Evolutionary conservation across 1,140 invertebrate species (phyloP).

Genomic region (Kradibia gibbosae): DNA sequence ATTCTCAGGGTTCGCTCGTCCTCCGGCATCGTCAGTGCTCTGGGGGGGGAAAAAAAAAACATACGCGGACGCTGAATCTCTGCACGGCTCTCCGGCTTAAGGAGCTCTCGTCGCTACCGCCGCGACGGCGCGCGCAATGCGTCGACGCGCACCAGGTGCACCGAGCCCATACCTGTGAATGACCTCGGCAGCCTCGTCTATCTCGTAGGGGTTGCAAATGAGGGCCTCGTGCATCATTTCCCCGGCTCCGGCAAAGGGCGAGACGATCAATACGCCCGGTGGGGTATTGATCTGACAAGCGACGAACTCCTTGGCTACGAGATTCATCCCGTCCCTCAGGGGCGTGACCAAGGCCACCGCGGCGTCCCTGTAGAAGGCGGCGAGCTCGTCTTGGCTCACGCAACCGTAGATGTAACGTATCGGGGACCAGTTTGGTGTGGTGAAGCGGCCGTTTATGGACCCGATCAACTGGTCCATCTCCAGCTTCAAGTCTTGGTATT

Average conservation of each 20-base stretch:
- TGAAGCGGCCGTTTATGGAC: constrained; percentile 88
- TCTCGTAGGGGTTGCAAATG: constrained; percentile 92
- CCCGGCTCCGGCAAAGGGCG: constrained; percentile 91
- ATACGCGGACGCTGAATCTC: too few relatives aligned
- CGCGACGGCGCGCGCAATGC: background rate
- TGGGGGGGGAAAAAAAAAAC: too few relatives aligned
- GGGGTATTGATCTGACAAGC: constrained; percentile 91
- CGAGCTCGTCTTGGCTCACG: constrained; percentile 87
- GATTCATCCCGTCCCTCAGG: constrained; percentile 92
- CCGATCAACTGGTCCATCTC: constrained; percentile 93
- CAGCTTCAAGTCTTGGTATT: constrained; percentile 92
- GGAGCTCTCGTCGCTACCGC: too few relatives aligned
- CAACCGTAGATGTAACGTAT: constrained; percentile 93
- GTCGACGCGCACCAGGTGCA: too few relatives aligned
- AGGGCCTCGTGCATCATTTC: constrained; percentile 94
- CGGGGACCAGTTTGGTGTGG: constrained; percentile 91
- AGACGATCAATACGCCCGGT: constrained; percentile 90
- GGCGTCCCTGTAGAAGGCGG: constrained; percentile 88
- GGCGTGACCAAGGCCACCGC: constrained; percentile 90
- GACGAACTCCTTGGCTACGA: constrained; percentile 94
- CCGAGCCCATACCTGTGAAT: constrained; percentile 78
- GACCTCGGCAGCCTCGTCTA: constrained; percentile 88
- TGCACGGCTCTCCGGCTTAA: too few relatives aligned
- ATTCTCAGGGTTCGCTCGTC: constrained; percentile 90
- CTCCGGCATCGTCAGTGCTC: constrained; percentile 90